phyloP scores from a whole-genome alignment of 2,888 invertebrate species.

The Drosophila antonietae region DNA sequence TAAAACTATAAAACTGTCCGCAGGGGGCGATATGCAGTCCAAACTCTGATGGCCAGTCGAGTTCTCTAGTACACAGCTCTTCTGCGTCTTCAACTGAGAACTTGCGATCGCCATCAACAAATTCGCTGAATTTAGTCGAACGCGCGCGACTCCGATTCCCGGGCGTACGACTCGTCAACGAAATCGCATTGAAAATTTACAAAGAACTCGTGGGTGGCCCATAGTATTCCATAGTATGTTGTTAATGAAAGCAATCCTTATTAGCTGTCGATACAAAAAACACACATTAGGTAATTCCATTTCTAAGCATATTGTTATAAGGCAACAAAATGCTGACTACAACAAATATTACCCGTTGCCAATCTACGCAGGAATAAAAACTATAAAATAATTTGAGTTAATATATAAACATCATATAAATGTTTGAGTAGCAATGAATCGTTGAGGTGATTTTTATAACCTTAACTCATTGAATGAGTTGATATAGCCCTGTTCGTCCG shows the following conservation, averaged over 20 bases:
- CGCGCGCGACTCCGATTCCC: slow-evolving; percentile 71
- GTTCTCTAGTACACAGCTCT: slow-evolving; percentile 28
- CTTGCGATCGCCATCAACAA: slow-evolving; percentile 59
- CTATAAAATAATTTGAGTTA: not conserved
- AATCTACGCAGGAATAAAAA: not conserved
- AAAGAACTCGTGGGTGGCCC: slow-evolving; percentile 65
- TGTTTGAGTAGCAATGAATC: no score
- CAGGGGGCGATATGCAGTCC: slow-evolving; percentile 67
- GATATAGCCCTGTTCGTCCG: no score
- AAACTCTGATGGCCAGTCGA: slow-evolving; percentile 23
- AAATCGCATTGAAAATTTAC: slow-evolving; percentile 53
- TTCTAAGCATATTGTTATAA: not conserved
- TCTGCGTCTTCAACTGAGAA: slow-evolving; percentile 16
- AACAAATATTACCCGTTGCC: no score
- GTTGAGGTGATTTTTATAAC: no score
- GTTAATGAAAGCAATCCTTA: slow-evolving; percentile 75
- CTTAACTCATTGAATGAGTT: no score
- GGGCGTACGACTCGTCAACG: slow-evolving; percentile 71
- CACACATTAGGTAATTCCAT: not conserved
- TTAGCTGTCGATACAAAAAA: slow-evolving; percentile 49
- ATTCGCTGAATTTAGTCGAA: slow-evolving; percentile 72
- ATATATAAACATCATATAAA: no score
- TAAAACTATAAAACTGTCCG: slow-evolving; percentile 83
- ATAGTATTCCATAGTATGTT: slow-evolving; percentile 61
- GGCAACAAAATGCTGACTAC: not conserved